A percentile compares a stretch with the other conserved stretches of the same genome.
Evolutionary conservation across 2,888 invertebrate species (phyloP).

Genomic region (Biston stratarius): DNA sequence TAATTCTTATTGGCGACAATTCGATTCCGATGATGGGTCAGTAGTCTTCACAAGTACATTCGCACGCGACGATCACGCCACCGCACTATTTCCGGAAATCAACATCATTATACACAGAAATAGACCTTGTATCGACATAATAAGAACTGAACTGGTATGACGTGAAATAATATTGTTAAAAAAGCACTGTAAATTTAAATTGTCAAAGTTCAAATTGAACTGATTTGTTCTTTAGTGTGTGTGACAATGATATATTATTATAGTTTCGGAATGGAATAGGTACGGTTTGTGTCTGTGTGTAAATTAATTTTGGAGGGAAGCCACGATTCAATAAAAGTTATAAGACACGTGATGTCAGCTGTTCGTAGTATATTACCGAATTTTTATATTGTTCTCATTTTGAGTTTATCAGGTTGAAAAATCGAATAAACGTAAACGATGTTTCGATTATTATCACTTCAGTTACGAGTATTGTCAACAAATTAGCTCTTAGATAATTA

Average conservation of each 20-base stretch:
- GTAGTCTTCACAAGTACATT: slow-evolving; percentile 66
- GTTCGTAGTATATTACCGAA: slow-evolving; percentile 35
- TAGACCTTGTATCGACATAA: slow-evolving; percentile 31
- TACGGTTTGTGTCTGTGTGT: slow-evolving; percentile 40
- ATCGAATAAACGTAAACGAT: neutral
- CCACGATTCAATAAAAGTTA: slow-evolving; percentile 51
- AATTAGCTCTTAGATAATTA: neutral
- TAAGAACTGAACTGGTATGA: slow-evolving; percentile 5
- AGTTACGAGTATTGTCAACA: no score
- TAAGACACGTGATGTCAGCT: slow-evolving; percentile 47
- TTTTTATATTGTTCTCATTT: neutral
- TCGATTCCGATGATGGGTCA: slow-evolving; percentile 65
- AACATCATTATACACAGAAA: slow-evolving; percentile 44
- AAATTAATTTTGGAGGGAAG: slow-evolving; percentile 55
- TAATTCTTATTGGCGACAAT: slow-evolving; percentile 18
- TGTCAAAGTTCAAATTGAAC: slow-evolving; percentile 45
- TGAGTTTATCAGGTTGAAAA: neutral
- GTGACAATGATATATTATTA: slow-evolving; percentile 31
- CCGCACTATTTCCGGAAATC: slow-evolving; percentile 63
- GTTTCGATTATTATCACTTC: no score
- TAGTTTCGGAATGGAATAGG: slow-evolving; percentile 27
- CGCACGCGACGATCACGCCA: slow-evolving; percentile 77
- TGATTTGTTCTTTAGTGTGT: slow-evolving; percentile 23
- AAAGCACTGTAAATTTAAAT: slow-evolving; percentile 53
- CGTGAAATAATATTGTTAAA: slow-evolving; percentile 3